These are phyloP conservation scores for Gobionotothen gibberifrons DNA, from an alignment of 2,797 vertebrate genomes.

Conservation along the genomic window DNA sequence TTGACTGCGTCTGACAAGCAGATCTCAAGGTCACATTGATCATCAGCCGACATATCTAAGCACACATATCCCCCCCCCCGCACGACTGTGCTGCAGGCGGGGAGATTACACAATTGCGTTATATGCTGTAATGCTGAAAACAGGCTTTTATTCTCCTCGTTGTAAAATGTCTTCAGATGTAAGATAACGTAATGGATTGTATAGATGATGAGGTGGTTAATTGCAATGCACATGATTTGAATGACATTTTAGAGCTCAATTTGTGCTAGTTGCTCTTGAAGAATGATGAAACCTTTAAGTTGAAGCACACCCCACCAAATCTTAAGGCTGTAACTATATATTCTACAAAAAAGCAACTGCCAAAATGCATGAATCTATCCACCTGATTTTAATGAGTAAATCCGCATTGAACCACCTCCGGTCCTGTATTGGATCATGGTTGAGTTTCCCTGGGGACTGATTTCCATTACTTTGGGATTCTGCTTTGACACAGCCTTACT, in stretches of 20 bases:
- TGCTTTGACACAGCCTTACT: conserved; percentile 33
- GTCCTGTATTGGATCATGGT: conserved; percentile 18
- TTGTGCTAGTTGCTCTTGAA: background rate
- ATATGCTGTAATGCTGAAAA: background rate
- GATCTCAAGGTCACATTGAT: conserved; percentile 79
- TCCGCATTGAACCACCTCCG: background rate
- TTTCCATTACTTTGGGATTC: conserved; percentile 45
- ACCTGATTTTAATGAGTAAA: conserved; percentile 6
- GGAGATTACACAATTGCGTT: background rate
- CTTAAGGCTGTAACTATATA: background rate
- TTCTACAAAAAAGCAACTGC: background rate
- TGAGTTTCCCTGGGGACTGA: conserved; percentile 34
- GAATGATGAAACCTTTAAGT: background rate
- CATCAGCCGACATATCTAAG: conserved; percentile 55
- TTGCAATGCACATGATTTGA: background rate
- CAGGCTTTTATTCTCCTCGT: background rate
- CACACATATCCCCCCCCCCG: conserved; percentile 47
- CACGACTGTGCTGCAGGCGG: conserved; percentile 11
- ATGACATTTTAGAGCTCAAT: background rate
- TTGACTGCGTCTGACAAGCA: conserved; percentile 32
- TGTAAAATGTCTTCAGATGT: background rate
- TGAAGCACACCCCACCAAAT: background rate
- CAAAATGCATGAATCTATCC: background rate
- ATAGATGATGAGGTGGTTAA: background rate
- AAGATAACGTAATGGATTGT: background rate